A percentile compares a stretch with the other conserved stretches of the same genome.
phyloP scores from a whole-genome alignment of 2,797 vertebrate species.

The Acanthurus tractus region DNA sequence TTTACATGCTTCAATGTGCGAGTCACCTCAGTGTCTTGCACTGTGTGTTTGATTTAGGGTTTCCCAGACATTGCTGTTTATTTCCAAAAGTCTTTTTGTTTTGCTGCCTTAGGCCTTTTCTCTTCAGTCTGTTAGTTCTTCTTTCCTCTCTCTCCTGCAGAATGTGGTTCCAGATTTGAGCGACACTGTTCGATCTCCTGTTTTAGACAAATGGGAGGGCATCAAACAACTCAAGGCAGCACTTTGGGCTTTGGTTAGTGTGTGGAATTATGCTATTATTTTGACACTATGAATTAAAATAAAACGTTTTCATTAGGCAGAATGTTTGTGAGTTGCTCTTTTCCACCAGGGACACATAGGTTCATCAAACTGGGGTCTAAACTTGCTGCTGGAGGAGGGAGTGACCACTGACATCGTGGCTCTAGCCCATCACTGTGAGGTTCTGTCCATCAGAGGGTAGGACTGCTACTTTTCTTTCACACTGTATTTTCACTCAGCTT shows the following conservation, averaged over 20 bases:
- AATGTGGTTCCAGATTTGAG: constrained; percentile 92
- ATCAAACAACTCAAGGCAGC: constrained; percentile 94
- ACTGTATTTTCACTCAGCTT: neutral
- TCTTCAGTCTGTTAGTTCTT: too few species aligned
- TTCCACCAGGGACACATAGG: constrained; percentile 91
- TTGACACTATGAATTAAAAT: neutral
- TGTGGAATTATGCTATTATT: neutral
- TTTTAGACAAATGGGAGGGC: constrained; percentile 94
- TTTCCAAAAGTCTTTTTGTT: too few species aligned
- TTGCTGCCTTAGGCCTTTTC: too few species aligned
- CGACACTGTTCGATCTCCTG: constrained; percentile 89
- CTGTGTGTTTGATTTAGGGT: too few species aligned
- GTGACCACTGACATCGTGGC: constrained; percentile 92
- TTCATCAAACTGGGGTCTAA: constrained; percentile 94
- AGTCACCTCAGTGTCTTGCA: too few species aligned
- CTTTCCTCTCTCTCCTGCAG: constrained; percentile 66
- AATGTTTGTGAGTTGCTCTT: neutral
- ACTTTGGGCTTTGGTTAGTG: constrained; percentile 92
- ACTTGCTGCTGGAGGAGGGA: constrained; percentile 93
- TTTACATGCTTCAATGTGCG: too few species aligned
- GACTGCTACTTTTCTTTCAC: constrained; percentile 32
- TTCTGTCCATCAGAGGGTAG: constrained; percentile 93
- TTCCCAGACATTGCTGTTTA: too few species aligned
- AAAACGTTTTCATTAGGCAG: neutral
- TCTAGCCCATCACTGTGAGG: constrained; percentile 92